Conservation (phyloP, 2,113 vertebrate genomes). For the Nothobranchius furzeri region DNA sequence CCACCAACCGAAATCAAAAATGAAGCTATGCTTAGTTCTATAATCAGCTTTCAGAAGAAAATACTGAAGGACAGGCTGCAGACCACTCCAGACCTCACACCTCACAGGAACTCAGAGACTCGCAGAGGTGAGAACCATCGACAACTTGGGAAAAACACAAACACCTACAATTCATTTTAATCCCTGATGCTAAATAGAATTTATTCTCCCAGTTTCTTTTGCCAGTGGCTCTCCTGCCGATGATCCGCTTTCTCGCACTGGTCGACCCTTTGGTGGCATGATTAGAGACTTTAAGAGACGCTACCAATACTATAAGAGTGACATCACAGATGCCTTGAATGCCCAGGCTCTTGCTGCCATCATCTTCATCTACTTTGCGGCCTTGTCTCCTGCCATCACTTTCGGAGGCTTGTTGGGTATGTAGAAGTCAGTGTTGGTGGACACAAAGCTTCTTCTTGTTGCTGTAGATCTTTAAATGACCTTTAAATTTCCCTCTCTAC, state of each 20-base stretch:
- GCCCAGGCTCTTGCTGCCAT: constrained; percentile 89
- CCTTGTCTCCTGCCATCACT: constrained; percentile 92
- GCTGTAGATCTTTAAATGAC: not conserved
- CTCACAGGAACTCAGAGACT: constrained; percentile 47
- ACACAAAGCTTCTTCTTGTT: not conserved
- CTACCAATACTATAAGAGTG: constrained; percentile 89
- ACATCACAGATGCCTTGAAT: constrained; percentile 88
- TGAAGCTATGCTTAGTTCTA: constrained; percentile 79
- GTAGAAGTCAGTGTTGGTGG: not conserved
- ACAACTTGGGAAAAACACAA: too few species aligned
- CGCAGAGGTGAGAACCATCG: constrained; percentile 50
- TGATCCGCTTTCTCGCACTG: constrained; percentile 86
- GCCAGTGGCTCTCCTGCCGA: constrained; percentile 59
- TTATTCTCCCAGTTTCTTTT: constrained; percentile 51
- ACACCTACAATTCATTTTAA: too few species aligned
- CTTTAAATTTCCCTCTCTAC: constrained; percentile 1
- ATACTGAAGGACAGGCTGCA: constrained; percentile 83
- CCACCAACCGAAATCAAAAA: constrained; percentile 83
- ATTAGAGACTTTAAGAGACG: constrained; percentile 86
- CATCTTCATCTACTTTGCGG: constrained; percentile 98
- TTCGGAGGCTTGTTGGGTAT: constrained; percentile 93
- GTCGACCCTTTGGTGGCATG: constrained; percentile 87
- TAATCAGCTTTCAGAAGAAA: constrained; percentile 87
- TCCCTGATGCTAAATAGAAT: not conserved
- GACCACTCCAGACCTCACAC: constrained; percentile 32